phyloP scores from a whole-genome alignment of 2,113 vertebrate species.

The Nycticryphes semicollaris region DNA sequence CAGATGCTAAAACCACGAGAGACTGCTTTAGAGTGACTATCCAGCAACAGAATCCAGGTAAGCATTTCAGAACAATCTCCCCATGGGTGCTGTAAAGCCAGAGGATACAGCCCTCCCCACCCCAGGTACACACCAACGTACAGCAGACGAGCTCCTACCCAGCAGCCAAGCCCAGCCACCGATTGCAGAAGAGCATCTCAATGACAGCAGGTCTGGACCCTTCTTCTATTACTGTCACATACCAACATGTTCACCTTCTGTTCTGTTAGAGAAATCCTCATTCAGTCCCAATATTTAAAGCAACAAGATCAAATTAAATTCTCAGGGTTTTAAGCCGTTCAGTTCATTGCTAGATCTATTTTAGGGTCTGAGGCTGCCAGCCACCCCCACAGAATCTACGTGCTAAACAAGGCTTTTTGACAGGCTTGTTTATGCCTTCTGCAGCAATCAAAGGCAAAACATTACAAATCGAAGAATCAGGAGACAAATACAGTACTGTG shows the following conservation, averaged over 20 bases:
- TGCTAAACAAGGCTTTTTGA: constrained; percentile 21
- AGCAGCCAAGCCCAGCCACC: not conserved
- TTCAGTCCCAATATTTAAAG: constrained; percentile 56
- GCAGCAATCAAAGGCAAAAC: constrained; percentile 58
- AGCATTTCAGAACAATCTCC: not conserved
- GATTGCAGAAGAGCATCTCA: constrained; percentile 13
- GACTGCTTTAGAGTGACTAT: not conserved
- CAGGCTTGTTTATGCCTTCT: constrained; percentile 60
- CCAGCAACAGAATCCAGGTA: not conserved
- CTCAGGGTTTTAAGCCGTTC: not conserved
- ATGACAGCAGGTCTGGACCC: constrained; percentile 44
- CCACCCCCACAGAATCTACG: constrained; percentile 46
- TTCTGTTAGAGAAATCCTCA: constrained; percentile 47
- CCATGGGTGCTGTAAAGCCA: not conserved
- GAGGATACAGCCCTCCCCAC: not conserved
- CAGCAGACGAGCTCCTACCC: not conserved
- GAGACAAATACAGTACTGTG: constrained; percentile 22
- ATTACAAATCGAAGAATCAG: constrained; percentile 46
- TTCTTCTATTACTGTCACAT: constrained; percentile 38
- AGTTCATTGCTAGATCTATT: constrained; percentile 54
- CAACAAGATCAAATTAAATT: constrained; percentile 51
- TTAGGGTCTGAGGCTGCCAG: constrained; percentile 53
- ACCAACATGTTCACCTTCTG: constrained; percentile 57
- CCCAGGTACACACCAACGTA: accelerated
- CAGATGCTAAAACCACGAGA: not conserved